Evolutionary conservation across 2,113 vertebrate genomes (phyloP), one percentile per base, ranked within the genome.

Genomic region (Crotophaga sulcirostris): DNA sequence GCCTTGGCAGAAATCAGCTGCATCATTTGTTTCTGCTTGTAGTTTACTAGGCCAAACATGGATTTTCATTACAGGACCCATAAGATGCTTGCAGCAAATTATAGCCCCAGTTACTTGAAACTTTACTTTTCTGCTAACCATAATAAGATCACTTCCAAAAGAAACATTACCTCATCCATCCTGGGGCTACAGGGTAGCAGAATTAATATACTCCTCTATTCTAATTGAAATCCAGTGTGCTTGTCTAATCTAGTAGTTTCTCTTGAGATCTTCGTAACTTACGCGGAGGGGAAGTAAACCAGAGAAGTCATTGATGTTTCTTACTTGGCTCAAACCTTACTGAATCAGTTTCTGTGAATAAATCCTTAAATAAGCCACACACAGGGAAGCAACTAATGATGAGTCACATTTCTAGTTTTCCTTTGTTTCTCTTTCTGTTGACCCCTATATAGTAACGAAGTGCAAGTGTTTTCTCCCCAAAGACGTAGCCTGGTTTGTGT

Each of bases 371-470:
- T 92, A 87, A 83, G 84, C 88, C 92, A 96, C 87, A 96, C 96
- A 95, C 92, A 92, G 94, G 95, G 95, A 98, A 97, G 95, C 96
- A 97, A 92, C 59, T 93, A 44, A 96, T 97, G 45, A 97, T 98
- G 97, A 98, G 93, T 98, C 97, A 95, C 73, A 96, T 93, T 97
- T 97, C 96, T 95, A 93, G 91, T 97, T 97, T 90, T 96, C 97
- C 95, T 93, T 89, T 97, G 97, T 97, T 97, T 97, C 98, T 98
- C 94, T 97, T 98, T 98, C 98, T 95, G 94, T 98, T 98, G 97
- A 98, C 98, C 98, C 97, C 49, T 90, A 97, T 98, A 97, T 94
- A 97, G 96, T 97, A 98, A 97, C 90, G 96, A 97, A 81, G 42
- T 78, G 26, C 12, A 75, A 95, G 87, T 40, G 47, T 79, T 96